Base-by-base conservation (phyloP, 2,797 vertebrate species). In the Xenentodon cancila region DNA sequence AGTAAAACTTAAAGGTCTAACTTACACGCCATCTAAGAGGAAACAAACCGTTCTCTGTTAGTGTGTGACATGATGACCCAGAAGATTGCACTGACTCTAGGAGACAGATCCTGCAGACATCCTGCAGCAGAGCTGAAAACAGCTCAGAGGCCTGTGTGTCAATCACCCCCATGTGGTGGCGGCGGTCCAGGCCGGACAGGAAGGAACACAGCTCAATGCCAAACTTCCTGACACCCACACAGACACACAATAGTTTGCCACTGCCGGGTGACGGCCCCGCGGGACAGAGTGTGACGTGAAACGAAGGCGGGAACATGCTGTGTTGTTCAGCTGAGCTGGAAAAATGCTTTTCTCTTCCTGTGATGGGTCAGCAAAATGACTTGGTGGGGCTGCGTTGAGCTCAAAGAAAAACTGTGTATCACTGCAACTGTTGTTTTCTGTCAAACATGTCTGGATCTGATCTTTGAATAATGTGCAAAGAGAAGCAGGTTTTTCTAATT, bases 151-250 rank as follows among this genome's bases (percentile, higher is more conserved):
- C 54, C 79, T 43, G 61, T 1, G 65, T 84, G 84, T 88, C 87
- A 90, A 81, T 87, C 85, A 86, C 47, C 52, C 69, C 64, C 4
- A 5, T 3, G 59, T 9, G 53, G 67, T 80, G 82, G 84, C 69
- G 1, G 59, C 0, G 46, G 13, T 83, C 85, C 79, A 84, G 77
- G 61, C 62, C 1, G 66, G 84, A 73, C 62, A 79, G 84, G 87
- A 87, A 92, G 89, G 88, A 91, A 92, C 60, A 5, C 42, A 64
- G 79, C 86, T 84, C 81, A 30, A n/a, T 73, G 87, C 80, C 89
- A 84, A 80, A 73, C 87, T 90, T 92, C 90, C 92, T 92, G 90
- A 86, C 88, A 80, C 73, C 75, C 85, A 77, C 85, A 54, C 75
- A 75, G 75, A 81, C 51, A 77, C 83, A 90, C 86, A 92, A 91